Evolutionary conservation across 2,888 invertebrate species (phyloP).

Genomic region (Acrocera orbiculus): DNA sequence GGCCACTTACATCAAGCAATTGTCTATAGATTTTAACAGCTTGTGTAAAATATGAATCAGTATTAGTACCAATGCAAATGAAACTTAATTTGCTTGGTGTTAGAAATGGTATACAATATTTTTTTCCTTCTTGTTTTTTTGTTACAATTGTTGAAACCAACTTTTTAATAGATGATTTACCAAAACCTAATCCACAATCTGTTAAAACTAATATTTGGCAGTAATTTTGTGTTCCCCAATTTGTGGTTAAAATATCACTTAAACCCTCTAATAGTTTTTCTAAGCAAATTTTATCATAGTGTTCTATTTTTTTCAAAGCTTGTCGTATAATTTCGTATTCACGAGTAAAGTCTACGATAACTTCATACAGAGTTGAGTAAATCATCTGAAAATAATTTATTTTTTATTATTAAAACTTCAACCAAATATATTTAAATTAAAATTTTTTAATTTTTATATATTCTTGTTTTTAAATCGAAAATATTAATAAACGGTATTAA

Average conservation of each 20-base stretch:
- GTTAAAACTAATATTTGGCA: conserved; percentile 66
- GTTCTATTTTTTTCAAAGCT: conserved; percentile 58
- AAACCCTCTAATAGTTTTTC: conserved; percentile 64
- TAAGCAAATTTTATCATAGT: conserved; percentile 74
- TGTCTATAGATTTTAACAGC: conserved; percentile 43
- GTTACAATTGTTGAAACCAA: conserved; percentile 32
- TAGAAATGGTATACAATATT: conserved; percentile 52
- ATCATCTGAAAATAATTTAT: conserved; percentile 17
- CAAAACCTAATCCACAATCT: conserved; percentile 55
- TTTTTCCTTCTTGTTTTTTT: conserved; percentile 16
- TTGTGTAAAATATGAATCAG: conserved; percentile 38
- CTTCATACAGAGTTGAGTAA: conserved; percentile 29
- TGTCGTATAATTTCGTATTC: conserved; percentile 66
- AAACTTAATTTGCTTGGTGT: conserved; percentile 67
- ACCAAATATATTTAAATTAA: too few relatives aligned
- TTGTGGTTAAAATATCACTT: conserved; percentile 58
- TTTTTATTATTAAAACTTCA: too few relatives aligned
- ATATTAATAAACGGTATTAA: too few relatives aligned
- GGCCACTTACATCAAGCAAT: conserved; percentile 57
- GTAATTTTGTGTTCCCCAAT: conserved; percentile 79
- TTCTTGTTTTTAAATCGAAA: too few relatives aligned
- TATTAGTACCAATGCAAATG: conserved; percentile 47
- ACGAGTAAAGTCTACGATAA: conserved; percentile 71
- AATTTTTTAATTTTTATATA: too few relatives aligned
- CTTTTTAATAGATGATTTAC: conserved; percentile 42